Evolutionary conservation across 2,113 vertebrate genomes (phyloP).

Genomic region (Ammodytes dubius): DNA sequence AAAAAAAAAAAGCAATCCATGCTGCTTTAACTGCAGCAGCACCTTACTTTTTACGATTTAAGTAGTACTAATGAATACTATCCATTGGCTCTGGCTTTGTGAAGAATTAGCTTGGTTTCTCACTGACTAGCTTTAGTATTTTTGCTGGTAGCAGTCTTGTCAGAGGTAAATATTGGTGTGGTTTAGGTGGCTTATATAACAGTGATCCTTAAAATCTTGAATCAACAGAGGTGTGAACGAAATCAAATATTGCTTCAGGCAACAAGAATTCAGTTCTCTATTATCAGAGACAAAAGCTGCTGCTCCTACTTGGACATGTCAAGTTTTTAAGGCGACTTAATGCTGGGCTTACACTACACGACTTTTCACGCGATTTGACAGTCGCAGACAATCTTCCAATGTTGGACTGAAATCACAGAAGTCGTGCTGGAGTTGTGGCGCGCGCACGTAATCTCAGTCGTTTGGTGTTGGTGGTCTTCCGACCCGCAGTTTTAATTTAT

Average conservation of each 20-base stretch:
- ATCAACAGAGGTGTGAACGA: constrained; percentile 49
- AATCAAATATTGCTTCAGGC: constrained; percentile 47
- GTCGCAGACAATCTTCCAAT: too few species aligned
- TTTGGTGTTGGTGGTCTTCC: too few species aligned
- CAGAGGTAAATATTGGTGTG: constrained; percentile 33
- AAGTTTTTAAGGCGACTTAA: neutral
- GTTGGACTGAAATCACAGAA: too few species aligned
- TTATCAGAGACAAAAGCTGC: neutral
- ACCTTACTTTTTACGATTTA: neutral
- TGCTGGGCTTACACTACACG: too few species aligned
- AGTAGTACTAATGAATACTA: neutral
- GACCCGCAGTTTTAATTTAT: too few species aligned
- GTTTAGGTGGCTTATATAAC: constrained; percentile 27
- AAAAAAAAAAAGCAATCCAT: neutral
- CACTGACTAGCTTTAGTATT: neutral
- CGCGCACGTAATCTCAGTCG: too few species aligned
- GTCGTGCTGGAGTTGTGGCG: too few species aligned
- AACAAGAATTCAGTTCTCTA: constrained; percentile 2
- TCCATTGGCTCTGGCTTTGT: neutral
- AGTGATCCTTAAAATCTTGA: constrained; percentile 39
- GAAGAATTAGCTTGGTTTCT: neutral
- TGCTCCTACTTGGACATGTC: constrained; percentile 18
- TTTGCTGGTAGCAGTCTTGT: constrained; percentile 23
- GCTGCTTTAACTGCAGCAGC: neutral
- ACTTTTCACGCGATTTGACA: too few species aligned